Evolutionary conservation across 2,113 vertebrate genomes (phyloP), one percentile per base, ranked within the genome.

Genomic region (Podarcis cretensis): DNA sequence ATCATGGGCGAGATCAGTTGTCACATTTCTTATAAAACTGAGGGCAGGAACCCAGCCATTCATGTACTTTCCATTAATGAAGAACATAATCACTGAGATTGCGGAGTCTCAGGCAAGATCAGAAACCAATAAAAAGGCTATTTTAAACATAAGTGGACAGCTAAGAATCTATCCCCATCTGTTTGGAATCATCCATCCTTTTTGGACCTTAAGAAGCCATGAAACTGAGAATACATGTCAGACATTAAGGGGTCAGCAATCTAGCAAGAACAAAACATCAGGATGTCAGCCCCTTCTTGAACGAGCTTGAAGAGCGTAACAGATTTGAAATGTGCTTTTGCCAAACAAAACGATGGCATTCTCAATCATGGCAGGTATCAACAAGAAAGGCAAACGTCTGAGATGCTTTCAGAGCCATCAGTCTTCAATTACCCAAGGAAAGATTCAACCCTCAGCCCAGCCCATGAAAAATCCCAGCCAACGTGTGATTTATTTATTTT

Each of bases 181-280:
- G 92, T 91, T 95, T 80, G 91, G 66, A 91, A 93, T 90, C 93
- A 92, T 93, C 90, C 92, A 68, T 77, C 90, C 66, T 91, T 91
- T 91, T 92, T 84, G 54, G 79, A 89, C 68, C 79, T 84, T 90
- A 90, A 84, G 27, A 91, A 90, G 89, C 85, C 2, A 2, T 93
- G 86, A 95, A 95, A 93, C 81, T 6, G 81, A 91, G 93, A 92
- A 65, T 89, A 7, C 59, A 89, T 87, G 81, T 93, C 88, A 91
- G 80, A 80, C 77, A 91, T 91, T 92, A 92, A 90, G 59, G 89
- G 90, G 89, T 94, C 90, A 95, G 48, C 18, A 85, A n/a, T 87
- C 69, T 90, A 78, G 74, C 92, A 69, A 89, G 86, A 93, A 90
- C 90, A 54, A 27, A 94, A 81, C 88, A 88, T 32, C 54, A 91